Percentiles rank a stretch among this genome's conserved stretches.
Conservation (phyloP, 2,888 invertebrate genomes). For the Gastracanthus pulcherrimus region DNA sequence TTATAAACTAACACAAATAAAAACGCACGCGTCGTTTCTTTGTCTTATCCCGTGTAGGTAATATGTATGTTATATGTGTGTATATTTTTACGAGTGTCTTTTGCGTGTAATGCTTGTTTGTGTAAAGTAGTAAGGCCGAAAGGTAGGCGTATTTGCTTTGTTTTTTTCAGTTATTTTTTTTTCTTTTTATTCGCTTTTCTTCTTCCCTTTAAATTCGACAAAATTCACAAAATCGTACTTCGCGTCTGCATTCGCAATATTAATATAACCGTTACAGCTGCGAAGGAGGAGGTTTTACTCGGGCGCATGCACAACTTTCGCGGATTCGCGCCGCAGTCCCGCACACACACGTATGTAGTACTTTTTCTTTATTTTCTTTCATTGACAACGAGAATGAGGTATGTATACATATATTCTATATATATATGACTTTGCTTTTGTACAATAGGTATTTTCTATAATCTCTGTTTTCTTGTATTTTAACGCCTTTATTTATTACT, state of each 20-base stretch:
- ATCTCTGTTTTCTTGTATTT: background rate
- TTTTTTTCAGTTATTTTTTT: conserved; percentile 39
- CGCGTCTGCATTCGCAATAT: conserved; percentile 32
- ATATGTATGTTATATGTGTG: background rate
- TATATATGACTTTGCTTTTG: conserved; percentile 43
- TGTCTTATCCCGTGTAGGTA: background rate
- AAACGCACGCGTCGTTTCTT: conserved; percentile 32
- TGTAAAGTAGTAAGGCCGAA: conserved; percentile 72
- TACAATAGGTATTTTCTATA: conserved; percentile 35
- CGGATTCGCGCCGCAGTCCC: conserved; percentile 29
- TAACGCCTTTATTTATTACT: background rate
- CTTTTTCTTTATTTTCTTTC: conserved; percentile 16
- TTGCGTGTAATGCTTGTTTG: conserved; percentile 20
- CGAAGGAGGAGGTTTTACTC: conserved; percentile 35
- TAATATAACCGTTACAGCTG: conserved; percentile 35
- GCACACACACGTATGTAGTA: conserved; percentile 1
- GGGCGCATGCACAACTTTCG: conserved; percentile 11
- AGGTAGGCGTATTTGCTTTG: conserved; percentile 68
- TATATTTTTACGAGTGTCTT: conserved; percentile 16
- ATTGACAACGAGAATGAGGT: conserved; percentile 46
- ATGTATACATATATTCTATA: conserved; percentile 44
- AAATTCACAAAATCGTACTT: conserved; percentile 38
- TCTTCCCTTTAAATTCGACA: conserved; percentile 58
- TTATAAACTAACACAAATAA: conserved; percentile 51
- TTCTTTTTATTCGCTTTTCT: conserved; percentile 29